A percentile compares a stretch with the other conserved stretches of the same genome.
Conservation (phyloP, 2,888 invertebrate genomes). For the Spisula subtruncata region DNA sequence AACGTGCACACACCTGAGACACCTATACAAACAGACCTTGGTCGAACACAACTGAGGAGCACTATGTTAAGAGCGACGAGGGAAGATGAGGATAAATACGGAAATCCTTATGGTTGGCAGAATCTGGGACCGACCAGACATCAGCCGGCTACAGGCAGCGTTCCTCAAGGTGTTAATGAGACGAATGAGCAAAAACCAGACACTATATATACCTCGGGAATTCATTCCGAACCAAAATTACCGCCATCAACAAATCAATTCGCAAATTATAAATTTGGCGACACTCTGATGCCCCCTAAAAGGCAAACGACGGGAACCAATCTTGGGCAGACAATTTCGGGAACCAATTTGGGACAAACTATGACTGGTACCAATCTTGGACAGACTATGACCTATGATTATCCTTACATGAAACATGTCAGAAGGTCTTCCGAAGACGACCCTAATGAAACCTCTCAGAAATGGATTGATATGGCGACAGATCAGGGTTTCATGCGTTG, state of each 20-base stretch:
- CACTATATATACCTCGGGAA: not conserved
- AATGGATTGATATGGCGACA: not conserved
- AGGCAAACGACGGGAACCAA: not conserved
- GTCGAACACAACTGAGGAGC: not conserved
- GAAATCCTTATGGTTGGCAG: not conserved
- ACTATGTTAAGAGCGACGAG: not conserved
- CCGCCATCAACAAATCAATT: not conserved
- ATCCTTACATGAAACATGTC: conserved; percentile 7
- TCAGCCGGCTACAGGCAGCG: not conserved
- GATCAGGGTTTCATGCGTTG: not conserved
- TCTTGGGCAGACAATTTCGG: not conserved
- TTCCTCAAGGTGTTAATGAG: not conserved
- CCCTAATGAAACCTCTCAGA: not conserved
- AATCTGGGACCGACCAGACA: not conserved
- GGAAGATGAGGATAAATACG: not conserved
- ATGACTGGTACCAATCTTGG: not conserved
- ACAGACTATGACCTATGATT: not conserved
- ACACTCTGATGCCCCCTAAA: conserved; percentile 19
- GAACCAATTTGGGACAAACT: too few relatives aligned
- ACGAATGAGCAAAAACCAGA: not conserved
- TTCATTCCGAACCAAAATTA: not conserved
- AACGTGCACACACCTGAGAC: not conserved
- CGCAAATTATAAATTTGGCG: not conserved
- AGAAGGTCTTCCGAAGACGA: not conserved
- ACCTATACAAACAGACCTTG: not conserved